Base-by-base conservation (phyloP, 37 sponge, comb jelly and placozoan genomes). In the Spongilla lacustris region DNA sequence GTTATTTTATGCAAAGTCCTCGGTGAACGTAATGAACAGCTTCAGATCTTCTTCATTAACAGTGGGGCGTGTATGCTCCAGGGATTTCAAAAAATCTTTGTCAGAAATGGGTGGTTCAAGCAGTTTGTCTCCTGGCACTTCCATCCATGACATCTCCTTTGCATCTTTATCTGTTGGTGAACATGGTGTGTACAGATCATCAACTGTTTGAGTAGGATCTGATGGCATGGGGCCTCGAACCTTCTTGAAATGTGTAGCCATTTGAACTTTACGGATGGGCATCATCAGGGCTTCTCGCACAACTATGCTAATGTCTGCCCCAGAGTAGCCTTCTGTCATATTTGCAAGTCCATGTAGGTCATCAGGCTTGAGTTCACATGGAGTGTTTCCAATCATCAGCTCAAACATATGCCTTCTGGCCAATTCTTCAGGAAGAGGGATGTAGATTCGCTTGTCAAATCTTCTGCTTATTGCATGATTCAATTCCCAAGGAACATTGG, bases 371-470 rank as follows among this genome's bases (percentile, higher is more conserved):
- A 99, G 82, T 3, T 36, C 75, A 75, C 85, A 77, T 26, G 90
- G 87, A 4, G 95, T 97, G 71, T 82, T 49, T 29, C 98, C 99
- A 10, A 99, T 89, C 87, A 92, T 89, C 0, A 97, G 72, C 81
- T 97, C 93, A 81, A 99, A 94, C 86, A 99, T 89, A 25, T 88
- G 89, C 25, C 78, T 92, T 6, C 98, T 91, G 36, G 98, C 95
- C 0, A 28, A 70, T 66, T 87, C 86, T 36, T 99, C 99, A 4
- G 99, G 99, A 17, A 99, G 95, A 0, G 99, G 98, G n/a, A 99
- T 99, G 88, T 99, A 97, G 73, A 99, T 99, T 46, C 99, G 73
- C 87, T 92, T 95, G 85, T 99, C 99, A 80, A 99, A 99, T 49
- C 99, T 74, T 66, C 99, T 84, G 49, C 98, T 81, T 36, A 99